Conservation (phyloP, 2,797 vertebrate species). For the Halcyon chelicuti region DNA sequence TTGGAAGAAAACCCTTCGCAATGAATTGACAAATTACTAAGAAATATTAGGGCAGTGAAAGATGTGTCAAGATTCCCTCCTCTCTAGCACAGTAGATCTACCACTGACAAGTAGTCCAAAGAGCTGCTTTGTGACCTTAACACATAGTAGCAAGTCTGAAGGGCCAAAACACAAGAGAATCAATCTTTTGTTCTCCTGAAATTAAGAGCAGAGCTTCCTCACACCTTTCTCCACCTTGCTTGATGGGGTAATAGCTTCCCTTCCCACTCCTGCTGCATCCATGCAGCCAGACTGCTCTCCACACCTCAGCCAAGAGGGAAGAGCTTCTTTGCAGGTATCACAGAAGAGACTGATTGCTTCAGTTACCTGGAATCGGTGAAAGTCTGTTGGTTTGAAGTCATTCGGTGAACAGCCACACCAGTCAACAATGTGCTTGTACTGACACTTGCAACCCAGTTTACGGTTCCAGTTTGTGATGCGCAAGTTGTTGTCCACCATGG, state of each 20-base stretch:
- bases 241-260: not conserved
- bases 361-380: constrained; percentile 92
- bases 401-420: constrained; percentile 95
- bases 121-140: not conserved
- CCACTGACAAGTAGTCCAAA: not conserved
- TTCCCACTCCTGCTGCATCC: not conserved
- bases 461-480: constrained; percentile 95
- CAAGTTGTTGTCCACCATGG: constrained; percentile 94
- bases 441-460: constrained; percentile 93
- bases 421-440: constrained; percentile 96
- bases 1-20: not conserved
- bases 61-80: not conserved
- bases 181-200: not conserved
- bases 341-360: rapidly evolving
- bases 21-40: not conserved
- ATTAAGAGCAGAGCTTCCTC: not conserved
- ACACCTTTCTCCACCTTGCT: not conserved
- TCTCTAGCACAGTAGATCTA: not conserved
- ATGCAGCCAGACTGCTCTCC: not conserved
- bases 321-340: not conserved
- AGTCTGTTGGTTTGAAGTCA: constrained; percentile 90
- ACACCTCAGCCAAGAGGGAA: not conserved
- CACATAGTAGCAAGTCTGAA: not conserved
- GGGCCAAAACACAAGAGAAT: not conserved
- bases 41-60: not conserved